Evolutionary conservation across 1,140 invertebrate species (phyloP).

Genomic region (Zaprionus taronus): DNA sequence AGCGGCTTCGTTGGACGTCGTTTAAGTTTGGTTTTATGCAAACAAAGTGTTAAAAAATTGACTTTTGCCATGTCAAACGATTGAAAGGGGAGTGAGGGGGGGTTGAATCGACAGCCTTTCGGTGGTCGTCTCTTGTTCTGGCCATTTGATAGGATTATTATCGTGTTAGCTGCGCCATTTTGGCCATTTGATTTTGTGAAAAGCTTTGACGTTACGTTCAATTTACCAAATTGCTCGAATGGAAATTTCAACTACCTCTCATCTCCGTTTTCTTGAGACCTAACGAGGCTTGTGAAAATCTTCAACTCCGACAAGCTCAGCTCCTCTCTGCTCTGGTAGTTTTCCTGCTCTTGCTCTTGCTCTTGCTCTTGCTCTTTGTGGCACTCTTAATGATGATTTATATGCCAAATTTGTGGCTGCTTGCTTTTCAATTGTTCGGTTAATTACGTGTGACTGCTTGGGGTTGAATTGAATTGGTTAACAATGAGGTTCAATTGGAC

Average conservation of each 20-base stretch:
- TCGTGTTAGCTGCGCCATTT: constrained; percentile 71
- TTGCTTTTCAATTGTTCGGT: constrained; percentile 14
- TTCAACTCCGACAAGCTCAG: not conserved
- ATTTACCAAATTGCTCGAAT: constrained; percentile 77
- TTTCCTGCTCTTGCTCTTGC: not conserved
- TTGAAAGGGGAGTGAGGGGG: not conserved
- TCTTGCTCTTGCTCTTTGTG: not conserved
- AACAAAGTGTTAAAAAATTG: constrained; percentile 80
- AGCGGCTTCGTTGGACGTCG: constrained; percentile 11
- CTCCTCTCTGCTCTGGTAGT: not conserved
- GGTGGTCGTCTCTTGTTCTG: constrained; percentile 41
- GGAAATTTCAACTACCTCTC: constrained; percentile 69
- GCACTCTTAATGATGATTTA: constrained; percentile 71
- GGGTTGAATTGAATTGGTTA: constrained; percentile 49
- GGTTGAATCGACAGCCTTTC: constrained; percentile 4
- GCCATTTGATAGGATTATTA: constrained; percentile 79
- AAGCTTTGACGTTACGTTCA: constrained; percentile 71
- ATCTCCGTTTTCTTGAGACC: constrained; percentile 12
- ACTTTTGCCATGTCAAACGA: constrained; percentile 52
- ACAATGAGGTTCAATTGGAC: constrained; percentile 62
- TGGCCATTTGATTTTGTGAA: constrained; percentile 71
- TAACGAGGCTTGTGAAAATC: constrained; percentile 23
- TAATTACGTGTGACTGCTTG: constrained; percentile 35
- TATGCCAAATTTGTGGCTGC: constrained; percentile 37
- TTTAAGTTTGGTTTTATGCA: constrained; percentile 60